These are phyloP conservation scores for Orchestia grillus DNA, from an alignment of 1,140 invertebrate genomes.

Conservation along the genomic window DNA sequence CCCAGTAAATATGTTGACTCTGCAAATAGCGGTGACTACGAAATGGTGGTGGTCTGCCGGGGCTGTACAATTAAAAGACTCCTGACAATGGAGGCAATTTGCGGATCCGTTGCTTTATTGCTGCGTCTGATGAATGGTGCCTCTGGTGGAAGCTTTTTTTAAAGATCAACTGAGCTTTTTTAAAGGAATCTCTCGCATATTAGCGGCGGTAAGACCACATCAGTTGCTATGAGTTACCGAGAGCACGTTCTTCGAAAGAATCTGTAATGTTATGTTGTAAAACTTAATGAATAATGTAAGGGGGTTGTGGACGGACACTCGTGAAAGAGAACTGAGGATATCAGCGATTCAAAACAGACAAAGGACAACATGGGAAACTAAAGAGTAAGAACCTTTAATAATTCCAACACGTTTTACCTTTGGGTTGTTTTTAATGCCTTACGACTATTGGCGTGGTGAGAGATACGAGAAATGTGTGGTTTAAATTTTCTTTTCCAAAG, in stretches of 20 bases:
- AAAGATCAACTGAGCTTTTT: not conserved
- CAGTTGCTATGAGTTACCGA: not conserved
- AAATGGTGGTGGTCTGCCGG: not conserved
- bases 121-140: conserved; percentile 34
- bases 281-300: not conserved
- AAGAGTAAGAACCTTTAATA: too few relatives aligned
- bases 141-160: not conserved
- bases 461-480: too few relatives aligned
- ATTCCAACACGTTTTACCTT: too few relatives aligned
- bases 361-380: too few relatives aligned
- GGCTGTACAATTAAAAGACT: conserved; percentile 22
- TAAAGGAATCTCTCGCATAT: not conserved
- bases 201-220: not conserved
- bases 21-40: conserved; percentile 30
- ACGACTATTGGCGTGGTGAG: too few relatives aligned
- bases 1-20: not conserved
- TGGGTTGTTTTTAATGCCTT: too few relatives aligned
- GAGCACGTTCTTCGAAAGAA: not conserved
- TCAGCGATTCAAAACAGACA: not conserved
- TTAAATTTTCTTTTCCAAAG: too few relatives aligned
- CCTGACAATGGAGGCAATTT: conserved; percentile 45
- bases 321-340: not conserved
- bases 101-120: conserved; percentile 21
- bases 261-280: not conserved
- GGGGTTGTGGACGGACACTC: too few relatives aligned